Evolutionary conservation across 1,140 invertebrate species (phyloP), one percentile per base, ranked within the genome.

Genomic region (Nephotettix cincticeps): DNA sequence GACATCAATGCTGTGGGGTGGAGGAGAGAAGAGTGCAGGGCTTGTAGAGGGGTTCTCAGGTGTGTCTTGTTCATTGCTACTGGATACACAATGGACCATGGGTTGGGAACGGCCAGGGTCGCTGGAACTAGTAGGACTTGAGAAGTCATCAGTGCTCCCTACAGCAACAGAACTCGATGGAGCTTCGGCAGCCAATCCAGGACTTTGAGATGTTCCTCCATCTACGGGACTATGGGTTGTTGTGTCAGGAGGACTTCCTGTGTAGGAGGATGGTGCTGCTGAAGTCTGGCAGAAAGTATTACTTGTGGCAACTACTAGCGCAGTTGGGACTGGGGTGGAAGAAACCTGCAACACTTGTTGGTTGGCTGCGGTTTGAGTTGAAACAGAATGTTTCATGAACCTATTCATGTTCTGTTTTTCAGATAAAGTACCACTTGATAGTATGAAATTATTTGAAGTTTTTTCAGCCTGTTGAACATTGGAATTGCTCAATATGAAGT

Each of bases 81-180:
- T 93, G 1, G 92, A 93, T 58, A 93, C 89, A 78, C 91, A 93
- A 79, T 93, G 91, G 21, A 94, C 92, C 90, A 92, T 92, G 1
- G 75, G 74, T 56, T 76, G 74, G 0, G 66, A 63, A 19, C 72
- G 29, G 28, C 66, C 69, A 13, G 71, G 69, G 45, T 76, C 74
- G 36, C 67, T 69, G 0, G 70, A 69, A 14, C 76, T 74, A 17
- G 76, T 75, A 14, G 74, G 77, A 27, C 74, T 69, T 32, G 73
- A 74, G 67, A 76, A 23, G 63, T 78, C 70, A 54, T 76, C 65
- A 64, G 73, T 74, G 61, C 72, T 68, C 11, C 70, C 72, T 21
- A 73, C 61, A 40, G 64, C 58, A 13, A 73, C 45, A 23, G 74
- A 71, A 54, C 72, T 86, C 54, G 78, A 85, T 64, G 79, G 86